Percentiles rank a stretch among this genome's conserved stretches.
Evolutionary conservation across 2,888 invertebrate genomes (phyloP).

Genomic region (Agelastica alni): DNA sequence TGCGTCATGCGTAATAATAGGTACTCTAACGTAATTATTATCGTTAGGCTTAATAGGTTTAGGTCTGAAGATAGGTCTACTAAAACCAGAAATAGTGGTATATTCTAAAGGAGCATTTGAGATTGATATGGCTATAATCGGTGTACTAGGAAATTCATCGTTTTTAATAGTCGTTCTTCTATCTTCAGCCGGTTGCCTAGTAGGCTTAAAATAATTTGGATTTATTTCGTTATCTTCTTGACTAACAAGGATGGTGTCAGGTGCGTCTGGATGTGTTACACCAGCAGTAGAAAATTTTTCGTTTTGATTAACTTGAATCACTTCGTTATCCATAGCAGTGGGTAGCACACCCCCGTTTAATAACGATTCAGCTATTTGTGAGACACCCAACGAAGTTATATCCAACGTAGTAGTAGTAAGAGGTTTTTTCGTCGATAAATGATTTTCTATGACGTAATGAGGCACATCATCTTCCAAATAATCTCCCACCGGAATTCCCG

Average conservation of each 20-base stretch:
- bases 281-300: constrained; percentile 48
- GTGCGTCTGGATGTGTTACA: constrained; percentile 54
- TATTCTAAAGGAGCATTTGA: constrained; percentile 50
- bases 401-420: constrained; percentile 48
- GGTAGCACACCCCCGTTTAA: constrained; percentile 52
- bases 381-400: constrained; percentile 63
- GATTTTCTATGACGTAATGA: constrained; percentile 32
- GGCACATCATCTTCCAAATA: constrained; percentile 33
- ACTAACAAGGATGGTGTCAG: constrained; percentile 68
- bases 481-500: constrained; percentile 44
- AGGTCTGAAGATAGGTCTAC: constrained; percentile 60
- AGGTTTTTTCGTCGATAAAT: constrained; percentile 37
- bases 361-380: constrained; percentile 62
- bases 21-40: constrained; percentile 63
- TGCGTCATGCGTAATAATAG: constrained; percentile 58
- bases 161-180: constrained; percentile 46
- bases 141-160: constrained; percentile 40
- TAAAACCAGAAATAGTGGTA: constrained; percentile 45
- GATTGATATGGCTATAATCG: constrained; percentile 50
- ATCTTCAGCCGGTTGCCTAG: constrained; percentile 37
- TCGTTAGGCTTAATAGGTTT: constrained; percentile 48
- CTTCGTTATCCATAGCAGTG: constrained; percentile 51
- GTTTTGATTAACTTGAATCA: constrained; percentile 48
- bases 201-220: constrained; percentile 48
- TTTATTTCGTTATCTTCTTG: constrained; percentile 59